Conservation (phyloP, 64 coral and sea anemone species). For the Pocillopora damicornis region DNA sequence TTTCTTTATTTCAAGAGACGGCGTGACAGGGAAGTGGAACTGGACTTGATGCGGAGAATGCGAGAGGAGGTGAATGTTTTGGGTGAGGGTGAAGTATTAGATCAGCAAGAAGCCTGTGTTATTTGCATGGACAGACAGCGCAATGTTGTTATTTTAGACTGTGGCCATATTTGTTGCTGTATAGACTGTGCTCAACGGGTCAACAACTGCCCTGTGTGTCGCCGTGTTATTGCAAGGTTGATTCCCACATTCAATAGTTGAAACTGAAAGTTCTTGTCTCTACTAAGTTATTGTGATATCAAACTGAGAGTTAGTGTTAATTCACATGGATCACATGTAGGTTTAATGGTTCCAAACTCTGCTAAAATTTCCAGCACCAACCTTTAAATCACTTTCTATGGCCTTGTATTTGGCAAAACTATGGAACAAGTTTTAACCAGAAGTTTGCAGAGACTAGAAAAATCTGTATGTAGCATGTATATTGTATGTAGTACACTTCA, state of each 20-base stretch:
- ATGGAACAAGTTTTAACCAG: too few relatives aligned
- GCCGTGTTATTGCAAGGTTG: conserved; percentile 65
- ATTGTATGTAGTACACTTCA: too few relatives aligned
- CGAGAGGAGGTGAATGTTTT: conserved; percentile 11
- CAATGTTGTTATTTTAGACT: conserved; percentile 90
- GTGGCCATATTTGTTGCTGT: conserved; percentile 92
- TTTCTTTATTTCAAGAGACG: conserved; percentile 65
- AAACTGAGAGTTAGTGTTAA: background rate
- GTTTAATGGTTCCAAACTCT: too few relatives aligned
- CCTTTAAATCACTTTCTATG: too few relatives aligned
- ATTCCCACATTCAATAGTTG: conserved; percentile 72
- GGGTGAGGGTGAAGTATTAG: conserved; percentile 13
- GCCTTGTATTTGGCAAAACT: too few relatives aligned
- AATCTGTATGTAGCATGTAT: too few relatives aligned
- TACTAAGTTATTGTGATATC: background rate
- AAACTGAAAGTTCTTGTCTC: background rate
- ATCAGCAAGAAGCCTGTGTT: conserved; percentile 69
- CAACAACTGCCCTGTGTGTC: conserved; percentile 79
- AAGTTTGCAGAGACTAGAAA: too few relatives aligned
- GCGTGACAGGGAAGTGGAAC: conserved; percentile 40
- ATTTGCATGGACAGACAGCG: conserved; percentile 85
- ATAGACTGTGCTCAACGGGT: conserved; percentile 61
- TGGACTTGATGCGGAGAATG: conserved; percentile 45
- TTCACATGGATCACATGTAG: too few relatives aligned
- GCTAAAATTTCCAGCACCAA: too few relatives aligned